phyloP scores from a whole-genome alignment of 2,113 vertebrate species.

The Tachuris rubrigastra region DNA sequence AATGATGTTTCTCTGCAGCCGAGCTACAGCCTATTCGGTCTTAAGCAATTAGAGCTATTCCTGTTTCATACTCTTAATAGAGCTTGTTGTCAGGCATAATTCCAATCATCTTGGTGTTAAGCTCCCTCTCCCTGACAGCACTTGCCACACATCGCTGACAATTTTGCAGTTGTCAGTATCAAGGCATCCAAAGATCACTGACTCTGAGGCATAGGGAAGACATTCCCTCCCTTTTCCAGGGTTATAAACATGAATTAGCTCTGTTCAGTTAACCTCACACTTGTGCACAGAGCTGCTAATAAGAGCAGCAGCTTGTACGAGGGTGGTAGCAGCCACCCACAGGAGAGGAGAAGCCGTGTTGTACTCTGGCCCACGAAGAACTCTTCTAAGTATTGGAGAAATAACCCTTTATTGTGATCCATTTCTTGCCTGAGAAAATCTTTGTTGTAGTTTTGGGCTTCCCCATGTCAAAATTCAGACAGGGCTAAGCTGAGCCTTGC shows the following conservation, averaged over 20 bases:
- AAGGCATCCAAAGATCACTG: neutral
- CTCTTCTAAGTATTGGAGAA: neutral
- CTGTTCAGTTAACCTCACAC: neutral
- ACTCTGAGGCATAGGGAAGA: neutral
- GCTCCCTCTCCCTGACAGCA: neutral
- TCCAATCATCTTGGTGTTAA: neutral
- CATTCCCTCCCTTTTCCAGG: neutral
- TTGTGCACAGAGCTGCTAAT: neutral
- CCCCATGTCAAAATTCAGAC: neutral
- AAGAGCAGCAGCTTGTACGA: neutral
- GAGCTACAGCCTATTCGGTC: neutral
- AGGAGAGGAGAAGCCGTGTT: neutral
- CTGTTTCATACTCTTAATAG: neutral
- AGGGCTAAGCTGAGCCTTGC: neutral
- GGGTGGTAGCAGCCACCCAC: neutral
- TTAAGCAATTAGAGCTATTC: constrained; percentile 34
- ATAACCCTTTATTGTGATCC: neutral
- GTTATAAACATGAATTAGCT: neutral
- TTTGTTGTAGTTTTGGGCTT: neutral
- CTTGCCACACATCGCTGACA: neutral
- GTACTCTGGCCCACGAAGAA: neutral
- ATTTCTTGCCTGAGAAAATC: neutral
- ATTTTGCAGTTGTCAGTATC: neutral
- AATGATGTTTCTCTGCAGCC: neutral
- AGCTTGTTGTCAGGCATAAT: neutral